Base-by-base conservation (phyloP, 2,888 invertebrate genomes). In the Eupithecia dodoneata region DNA sequence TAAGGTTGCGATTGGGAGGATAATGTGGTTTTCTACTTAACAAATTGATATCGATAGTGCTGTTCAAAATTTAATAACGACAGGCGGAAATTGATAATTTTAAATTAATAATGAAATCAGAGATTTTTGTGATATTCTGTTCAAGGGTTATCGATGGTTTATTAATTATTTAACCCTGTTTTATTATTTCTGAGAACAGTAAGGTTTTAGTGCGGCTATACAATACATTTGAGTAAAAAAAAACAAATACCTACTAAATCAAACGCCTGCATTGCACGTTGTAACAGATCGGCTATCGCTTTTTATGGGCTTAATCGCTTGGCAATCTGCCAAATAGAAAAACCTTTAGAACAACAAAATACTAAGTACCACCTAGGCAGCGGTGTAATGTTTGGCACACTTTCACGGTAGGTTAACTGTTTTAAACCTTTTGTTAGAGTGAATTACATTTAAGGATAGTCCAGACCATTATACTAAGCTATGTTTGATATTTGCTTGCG, bases 221-320 rank as follows among this genome's bases (percentile, higher is more conserved):
- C 18, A 63, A 59, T 59, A 59, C 18, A 59, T 9, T 18, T 9
- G 12, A 12, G 3, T 30, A 3, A 4, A 63, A 18, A 59, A 66
- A 66, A 41, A n/a, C 30, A 63, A 63, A 30, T 30, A 30, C 18
- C 12, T 41, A 41, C 13, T 41, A 41, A 18, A 65, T 65, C 65
- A 41, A 65, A 65, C 12, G 41, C 13, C 65, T 65, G 65, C 66
- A 66, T 63, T 63, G 63, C 63, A 45, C 69, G 10, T 69, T 69
- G 69, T 45, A 69, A 76, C 80, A 77, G 78, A 74, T 30, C 49
- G 49, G 49, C n/a, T 52, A 72, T 81, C 75, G 67, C 79, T 73
- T 77, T 81, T 79, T 80, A 80, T 72, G 76, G 80, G 49, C 30
- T 63, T 80, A 72, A 45, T 80, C 79, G n/a, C 73, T 67, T 72